Evolutionary conservation across 2,113 vertebrate genomes (phyloP).

Genomic region (Terrapene triunguis): DNA sequence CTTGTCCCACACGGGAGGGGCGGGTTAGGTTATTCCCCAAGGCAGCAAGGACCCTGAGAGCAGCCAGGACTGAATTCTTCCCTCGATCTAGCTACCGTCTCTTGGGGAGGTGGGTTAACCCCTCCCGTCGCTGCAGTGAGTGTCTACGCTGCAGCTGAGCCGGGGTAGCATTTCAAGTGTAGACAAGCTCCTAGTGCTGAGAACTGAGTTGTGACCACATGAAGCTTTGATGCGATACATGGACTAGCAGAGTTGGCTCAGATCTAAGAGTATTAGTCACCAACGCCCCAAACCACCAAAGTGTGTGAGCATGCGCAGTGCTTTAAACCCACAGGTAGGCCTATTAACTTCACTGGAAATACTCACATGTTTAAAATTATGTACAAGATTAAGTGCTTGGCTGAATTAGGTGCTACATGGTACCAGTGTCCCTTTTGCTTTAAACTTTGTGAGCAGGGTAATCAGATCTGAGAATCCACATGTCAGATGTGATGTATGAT

Average conservation of each 20-base stretch:
- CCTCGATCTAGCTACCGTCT: neutral
- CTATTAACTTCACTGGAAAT: neutral
- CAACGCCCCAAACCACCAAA: neutral
- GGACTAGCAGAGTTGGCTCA: neutral
- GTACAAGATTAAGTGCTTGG: neutral
- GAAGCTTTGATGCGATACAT: neutral
- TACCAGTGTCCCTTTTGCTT: neutral
- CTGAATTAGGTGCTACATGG: neutral
- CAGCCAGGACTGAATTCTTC: rapidly evolving
- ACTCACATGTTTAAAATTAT: rapidly evolving
- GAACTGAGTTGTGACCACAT: neutral
- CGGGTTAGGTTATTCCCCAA: neutral
- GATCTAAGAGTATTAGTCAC: neutral
- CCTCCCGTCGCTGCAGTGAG: neutral
- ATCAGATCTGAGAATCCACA: rapidly evolving
- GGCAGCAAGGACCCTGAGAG: rapidly evolving
- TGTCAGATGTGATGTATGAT: neutral
- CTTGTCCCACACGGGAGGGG: neutral
- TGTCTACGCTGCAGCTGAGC: neutral
- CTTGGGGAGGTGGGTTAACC: rapidly evolving
- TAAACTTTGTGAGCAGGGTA: neutral
- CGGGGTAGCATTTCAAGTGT: neutral
- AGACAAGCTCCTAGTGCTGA: neutral
- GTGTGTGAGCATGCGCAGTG: neutral
- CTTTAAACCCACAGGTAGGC: neutral